Conservation (phyloP, 2,113 vertebrate genomes). For the Lampris megalopsis region DNA sequence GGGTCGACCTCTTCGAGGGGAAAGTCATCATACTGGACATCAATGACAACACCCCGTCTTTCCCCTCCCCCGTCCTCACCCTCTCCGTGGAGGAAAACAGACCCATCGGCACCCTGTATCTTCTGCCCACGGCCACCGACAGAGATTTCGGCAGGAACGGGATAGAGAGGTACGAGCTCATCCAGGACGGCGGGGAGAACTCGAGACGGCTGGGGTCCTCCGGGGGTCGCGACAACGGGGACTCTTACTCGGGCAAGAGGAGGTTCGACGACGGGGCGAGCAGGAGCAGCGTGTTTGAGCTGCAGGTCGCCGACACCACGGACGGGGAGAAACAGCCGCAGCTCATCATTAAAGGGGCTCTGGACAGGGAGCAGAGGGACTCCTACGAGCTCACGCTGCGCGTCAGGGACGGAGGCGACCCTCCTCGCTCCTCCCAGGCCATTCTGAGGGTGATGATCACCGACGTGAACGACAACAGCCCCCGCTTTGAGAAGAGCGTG, state of each 20-base stretch:
- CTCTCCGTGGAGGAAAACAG: conserved; percentile 98
- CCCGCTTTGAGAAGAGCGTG: conserved; percentile 94
- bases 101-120: conserved; percentile 96
- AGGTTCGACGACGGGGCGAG: conserved; percentile 79
- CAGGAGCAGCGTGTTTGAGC: conserved; percentile 94
- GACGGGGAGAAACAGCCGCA: conserved; percentile 98
- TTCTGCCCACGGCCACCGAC: conserved; percentile 96
- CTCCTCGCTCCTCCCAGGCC: conserved; percentile 94
- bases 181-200: conserved; percentile 92
- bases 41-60: conserved; percentile 98
- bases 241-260: conserved; percentile 83
- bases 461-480: conserved; percentile 98
- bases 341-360: conserved; percentile 96
- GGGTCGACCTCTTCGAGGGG: conserved; percentile 97
- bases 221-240: conserved; percentile 65
- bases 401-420: conserved; percentile 94
- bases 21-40: conserved; percentile 97
- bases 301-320: conserved; percentile 97
- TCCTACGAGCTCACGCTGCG: conserved; percentile 96
- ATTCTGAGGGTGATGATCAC: conserved; percentile 97
- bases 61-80: conserved; percentile 96
- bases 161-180: conserved; percentile 96
- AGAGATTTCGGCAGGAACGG: conserved; percentile 96
- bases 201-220: conserved; percentile 74
- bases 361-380: conserved; percentile 96